Conservation (phyloP, 2,797 vertebrate genomes). For the Otolemur crassicaudatus region DNA sequence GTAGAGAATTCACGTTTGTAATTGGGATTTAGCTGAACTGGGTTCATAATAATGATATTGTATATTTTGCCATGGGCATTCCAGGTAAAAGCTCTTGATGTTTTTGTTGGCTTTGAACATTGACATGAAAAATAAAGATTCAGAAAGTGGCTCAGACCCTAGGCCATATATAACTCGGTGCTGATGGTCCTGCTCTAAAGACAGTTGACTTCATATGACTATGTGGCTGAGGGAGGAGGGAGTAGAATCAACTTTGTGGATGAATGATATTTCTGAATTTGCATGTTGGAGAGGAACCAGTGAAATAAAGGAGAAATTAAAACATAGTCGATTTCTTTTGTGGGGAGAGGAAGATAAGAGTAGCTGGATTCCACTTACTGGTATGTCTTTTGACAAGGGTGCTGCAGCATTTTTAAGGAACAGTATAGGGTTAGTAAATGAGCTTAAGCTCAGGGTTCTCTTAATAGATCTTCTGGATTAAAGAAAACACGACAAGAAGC, state of each 20-base stretch:
- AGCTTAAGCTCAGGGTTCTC: neutral
- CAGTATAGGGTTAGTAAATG: neutral
- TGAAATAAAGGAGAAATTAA: slow-evolving; percentile 22
- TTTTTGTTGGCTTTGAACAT: slow-evolving; percentile 53
- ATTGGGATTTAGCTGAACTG: neutral
- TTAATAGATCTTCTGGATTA: slow-evolving; percentile 27
- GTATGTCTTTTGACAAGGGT: neutral
- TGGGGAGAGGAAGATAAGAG: neutral
- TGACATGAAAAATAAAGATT: slow-evolving; percentile 16
- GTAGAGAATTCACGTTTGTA: slow-evolving; percentile 25
- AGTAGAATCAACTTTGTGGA: slow-evolving; percentile 48
- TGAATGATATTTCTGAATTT: slow-evolving; percentile 65
- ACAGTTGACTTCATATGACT: slow-evolving; percentile 26
- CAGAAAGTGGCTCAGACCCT: neutral
- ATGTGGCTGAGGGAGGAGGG: neutral
- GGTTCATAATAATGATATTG: neutral
- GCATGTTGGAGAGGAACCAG: slow-evolving; percentile 1
- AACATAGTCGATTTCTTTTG: slow-evolving; percentile 29
- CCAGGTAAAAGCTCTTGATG: neutral
- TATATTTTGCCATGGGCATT: slow-evolving; percentile 18
- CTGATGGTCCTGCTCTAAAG: neutral
- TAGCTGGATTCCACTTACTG: neutral
- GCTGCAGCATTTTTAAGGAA: neutral
- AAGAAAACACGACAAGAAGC: slow-evolving; percentile 24
- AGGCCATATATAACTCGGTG: neutral